These are phyloP conservation scores for Torymus texanus DNA, from an alignment of 2,888 invertebrate species.

Conservation along the genomic window DNA sequence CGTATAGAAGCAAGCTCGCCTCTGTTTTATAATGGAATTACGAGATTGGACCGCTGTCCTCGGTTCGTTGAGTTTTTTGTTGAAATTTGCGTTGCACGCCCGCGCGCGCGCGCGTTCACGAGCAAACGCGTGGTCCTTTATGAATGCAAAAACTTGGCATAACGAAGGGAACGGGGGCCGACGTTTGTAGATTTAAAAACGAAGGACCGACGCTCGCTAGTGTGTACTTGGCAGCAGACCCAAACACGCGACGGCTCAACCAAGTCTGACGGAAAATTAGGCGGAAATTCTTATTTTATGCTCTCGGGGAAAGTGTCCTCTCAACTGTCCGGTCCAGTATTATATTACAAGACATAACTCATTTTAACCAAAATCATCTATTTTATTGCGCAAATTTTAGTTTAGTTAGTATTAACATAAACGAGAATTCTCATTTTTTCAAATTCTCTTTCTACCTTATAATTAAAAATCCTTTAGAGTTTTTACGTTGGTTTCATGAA, in stretches of 20 bases:
- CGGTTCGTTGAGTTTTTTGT: conserved; percentile 55
- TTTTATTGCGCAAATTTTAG: too few species aligned
- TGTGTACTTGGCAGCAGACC: neutral
- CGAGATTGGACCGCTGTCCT: conserved; percentile 49
- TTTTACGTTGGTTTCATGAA: too few species aligned
- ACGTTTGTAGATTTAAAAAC: conserved; percentile 54
- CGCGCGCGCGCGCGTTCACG: neutral
- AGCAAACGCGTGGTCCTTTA: conserved; percentile 37
- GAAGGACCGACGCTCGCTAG: conserved; percentile 5
- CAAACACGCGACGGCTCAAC: conserved; percentile 16
- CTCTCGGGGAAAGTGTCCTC: neutral
- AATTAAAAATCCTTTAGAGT: too few species aligned
- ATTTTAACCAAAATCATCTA: too few species aligned
- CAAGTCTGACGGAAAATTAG: conserved; percentile 48
- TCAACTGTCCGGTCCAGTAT: neutral
- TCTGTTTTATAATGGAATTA: conserved; percentile 55
- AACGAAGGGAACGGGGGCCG: conserved; percentile 49
- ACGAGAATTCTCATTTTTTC: too few species aligned
- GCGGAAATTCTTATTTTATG: conserved; percentile 41
- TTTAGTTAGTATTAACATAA: too few species aligned
- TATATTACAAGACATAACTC: neutral
- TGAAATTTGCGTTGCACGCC: conserved; percentile 46
- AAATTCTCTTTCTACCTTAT: too few species aligned
- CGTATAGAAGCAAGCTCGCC: neutral
- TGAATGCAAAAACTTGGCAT: conserved; percentile 55